Evolutionary conservation across 2,888 invertebrate species (phyloP).

Genomic region (Flexamia atlantica): DNA sequence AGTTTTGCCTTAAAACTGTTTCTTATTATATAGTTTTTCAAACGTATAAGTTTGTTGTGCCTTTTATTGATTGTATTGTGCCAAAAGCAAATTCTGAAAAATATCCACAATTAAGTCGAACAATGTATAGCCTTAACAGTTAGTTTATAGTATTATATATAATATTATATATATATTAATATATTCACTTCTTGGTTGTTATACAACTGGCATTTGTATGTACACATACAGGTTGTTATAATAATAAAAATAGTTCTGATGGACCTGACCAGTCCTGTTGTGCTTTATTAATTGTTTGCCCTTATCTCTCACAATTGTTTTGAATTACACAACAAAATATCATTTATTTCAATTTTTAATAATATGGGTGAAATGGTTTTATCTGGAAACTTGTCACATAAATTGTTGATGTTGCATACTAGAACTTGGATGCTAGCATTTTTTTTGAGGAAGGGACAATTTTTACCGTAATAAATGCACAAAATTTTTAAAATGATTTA

Average conservation of each 20-base stretch:
- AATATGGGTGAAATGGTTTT: no score
- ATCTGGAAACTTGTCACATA: no score
- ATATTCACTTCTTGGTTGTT: conserved; percentile 60
- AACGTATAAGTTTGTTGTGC: conserved; percentile 45
- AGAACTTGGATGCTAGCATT: no score
- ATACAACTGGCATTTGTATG: conserved; percentile 57
- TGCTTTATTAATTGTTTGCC: background rate
- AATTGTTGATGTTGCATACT: no score
- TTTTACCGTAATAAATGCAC: no score
- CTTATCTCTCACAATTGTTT: no score
- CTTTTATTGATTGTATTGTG: conserved; percentile 53
- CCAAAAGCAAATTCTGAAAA: conserved; percentile 51
- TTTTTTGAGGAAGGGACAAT: no score
- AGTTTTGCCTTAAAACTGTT: conserved; percentile 3
- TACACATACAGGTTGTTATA: conserved; percentile 59
- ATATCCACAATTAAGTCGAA: conserved; percentile 53
- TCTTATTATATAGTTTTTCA: conserved; percentile 12
- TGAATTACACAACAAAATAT: no score
- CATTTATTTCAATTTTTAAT: no score
- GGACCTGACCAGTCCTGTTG: conserved; percentile 30
- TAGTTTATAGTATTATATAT: conserved; percentile 58
- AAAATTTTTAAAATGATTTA: no score
- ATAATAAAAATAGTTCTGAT: conserved; percentile 39
- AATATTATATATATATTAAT: conserved; percentile 50
- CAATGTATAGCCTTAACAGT: conserved; percentile 53